phyloP scores from a whole-genome alignment of 2,797 vertebrate genomes.

The Cirrhinus mrigala region DNA sequence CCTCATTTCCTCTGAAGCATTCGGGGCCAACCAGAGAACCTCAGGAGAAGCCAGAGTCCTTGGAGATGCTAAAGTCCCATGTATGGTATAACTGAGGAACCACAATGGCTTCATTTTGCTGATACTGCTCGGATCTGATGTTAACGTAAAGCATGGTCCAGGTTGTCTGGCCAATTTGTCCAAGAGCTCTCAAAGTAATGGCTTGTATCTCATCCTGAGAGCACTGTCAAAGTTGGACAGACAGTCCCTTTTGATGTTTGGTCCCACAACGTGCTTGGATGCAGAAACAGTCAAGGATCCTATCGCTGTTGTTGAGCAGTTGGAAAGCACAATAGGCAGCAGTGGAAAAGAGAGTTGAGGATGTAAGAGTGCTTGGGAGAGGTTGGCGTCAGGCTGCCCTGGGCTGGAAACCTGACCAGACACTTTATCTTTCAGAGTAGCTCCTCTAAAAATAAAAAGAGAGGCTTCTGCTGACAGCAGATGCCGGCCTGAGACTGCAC shows the following conservation, averaged over 20 bases:
- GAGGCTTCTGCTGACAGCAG: constrained; percentile 78
- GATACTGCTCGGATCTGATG: constrained; percentile 42
- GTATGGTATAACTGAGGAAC: constrained; percentile 33
- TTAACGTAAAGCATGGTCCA: constrained; percentile 37
- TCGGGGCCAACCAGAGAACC: constrained; percentile 61
- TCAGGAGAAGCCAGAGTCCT: constrained; percentile 57
- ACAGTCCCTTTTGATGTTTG: constrained; percentile 50
- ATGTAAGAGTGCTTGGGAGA: constrained; percentile 57
- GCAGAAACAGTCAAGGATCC: constrained; percentile 57
- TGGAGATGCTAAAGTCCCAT: constrained; percentile 52
- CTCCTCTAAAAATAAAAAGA: constrained; percentile 79
- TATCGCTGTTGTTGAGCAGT: constrained; percentile 47
- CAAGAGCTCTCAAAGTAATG: constrained; percentile 39
- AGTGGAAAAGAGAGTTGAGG: constrained; percentile 46
- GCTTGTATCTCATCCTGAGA: constrained; percentile 51
- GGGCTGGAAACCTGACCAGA: constrained; percentile 79
- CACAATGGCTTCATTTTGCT: constrained; percentile 19
- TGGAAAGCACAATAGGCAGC: constrained; percentile 57
- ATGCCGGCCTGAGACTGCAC: constrained; percentile 68
- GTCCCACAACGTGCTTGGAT: constrained; percentile 59
- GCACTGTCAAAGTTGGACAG: constrained; percentile 40
- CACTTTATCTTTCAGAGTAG: constrained; percentile 71
- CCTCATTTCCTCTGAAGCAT: constrained; percentile 70
- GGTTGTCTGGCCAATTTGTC: constrained; percentile 31
- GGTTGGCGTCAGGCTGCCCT: constrained; percentile 79